A percentile compares a stretch with the other conserved stretches of the same genome.
phyloP scores from a whole-genome alignment of 2,888 invertebrate species.

The Entomobrya multifasciata region DNA sequence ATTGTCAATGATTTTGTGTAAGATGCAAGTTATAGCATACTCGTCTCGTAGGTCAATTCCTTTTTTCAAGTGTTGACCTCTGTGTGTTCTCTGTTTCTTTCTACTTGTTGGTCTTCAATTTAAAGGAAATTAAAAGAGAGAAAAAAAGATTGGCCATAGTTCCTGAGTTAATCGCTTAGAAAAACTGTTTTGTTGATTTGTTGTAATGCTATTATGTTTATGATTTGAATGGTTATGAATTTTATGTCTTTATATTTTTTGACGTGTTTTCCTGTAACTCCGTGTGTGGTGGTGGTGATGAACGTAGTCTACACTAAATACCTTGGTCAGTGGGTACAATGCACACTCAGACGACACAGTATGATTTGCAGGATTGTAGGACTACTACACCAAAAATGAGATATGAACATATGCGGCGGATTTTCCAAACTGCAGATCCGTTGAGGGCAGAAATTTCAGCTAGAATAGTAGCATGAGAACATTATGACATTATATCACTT shows the following conservation, averaged over 20 bases:
- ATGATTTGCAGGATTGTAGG: too few relatives aligned
- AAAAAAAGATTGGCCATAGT: background rate
- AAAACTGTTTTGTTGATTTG: background rate
- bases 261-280: slow-evolving; percentile 25
- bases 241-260: slow-evolving; percentile 20
- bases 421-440: too few relatives aligned
- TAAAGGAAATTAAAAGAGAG: background rate
- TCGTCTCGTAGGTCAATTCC: slow-evolving; percentile 37
- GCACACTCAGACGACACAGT: too few relatives aligned
- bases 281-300: slow-evolving; percentile 25
- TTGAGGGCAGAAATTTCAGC: too few relatives aligned
- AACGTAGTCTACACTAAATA: background rate
- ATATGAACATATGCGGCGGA: too few relatives aligned
- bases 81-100: background rate
- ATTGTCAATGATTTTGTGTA: background rate
- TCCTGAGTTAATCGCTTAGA: background rate
- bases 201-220: background rate
- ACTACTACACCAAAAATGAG: too few relatives aligned
- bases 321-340: too few relatives aligned
- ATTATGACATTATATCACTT: too few relatives aligned
- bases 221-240: background rate
- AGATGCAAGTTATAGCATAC: background rate
- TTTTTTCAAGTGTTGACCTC: slow-evolving; percentile 39
- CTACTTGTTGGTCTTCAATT: background rate
- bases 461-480: too few relatives aligned